Evolutionary conservation across 2,888 invertebrate genomes (phyloP), one percentile per base, ranked within the genome.

Genomic region (Drosophila vallismaia): DNA sequence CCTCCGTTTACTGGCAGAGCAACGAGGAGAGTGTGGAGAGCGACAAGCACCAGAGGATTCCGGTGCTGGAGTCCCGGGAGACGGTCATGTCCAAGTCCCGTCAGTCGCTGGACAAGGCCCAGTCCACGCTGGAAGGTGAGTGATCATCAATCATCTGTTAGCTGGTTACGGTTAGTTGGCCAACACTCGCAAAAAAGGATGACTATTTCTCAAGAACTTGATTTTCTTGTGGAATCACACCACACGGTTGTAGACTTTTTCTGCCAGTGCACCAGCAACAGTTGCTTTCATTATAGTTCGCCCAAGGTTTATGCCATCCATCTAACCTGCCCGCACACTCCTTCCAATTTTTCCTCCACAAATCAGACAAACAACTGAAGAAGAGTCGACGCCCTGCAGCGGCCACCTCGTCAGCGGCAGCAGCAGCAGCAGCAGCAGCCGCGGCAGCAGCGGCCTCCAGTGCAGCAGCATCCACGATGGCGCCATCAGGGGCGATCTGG

Each of bases 11-110:
- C 92, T 96, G 95, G 95, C 94, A 95, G 81, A 96, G 95, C 91
- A 97, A 97, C 92, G 97, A 97, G 91, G 96, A 97, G 91, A 96
- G 96, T 88, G 96, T 97, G 53, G 95, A 96, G 91, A 95, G 96
- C 36, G 95, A 95, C 79, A 94, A 95, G 81, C 93, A 95, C 83
- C 94, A 94, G 86, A 94, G 95, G 89, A 95, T 95, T 54, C 95
- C 96, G 75, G 95, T 95, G 49, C 92, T 95, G 79, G 95, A 96
- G 90, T 96, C 96, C 76, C 93, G 96, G 64, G 96, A 96, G 89
- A 94, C 95, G 59, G 94, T 93, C 6, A 89, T 90, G 57, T 93
- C 93, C 66, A 93, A 94, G 59, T 95, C 96, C 76, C 93, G 96
- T 69, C 79, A 89, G 50, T 53, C 69, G 62, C 79, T 86, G 59